Conservation (phyloP, 2,888 invertebrate species). For the Rhimphoctona megacephalus region DNA sequence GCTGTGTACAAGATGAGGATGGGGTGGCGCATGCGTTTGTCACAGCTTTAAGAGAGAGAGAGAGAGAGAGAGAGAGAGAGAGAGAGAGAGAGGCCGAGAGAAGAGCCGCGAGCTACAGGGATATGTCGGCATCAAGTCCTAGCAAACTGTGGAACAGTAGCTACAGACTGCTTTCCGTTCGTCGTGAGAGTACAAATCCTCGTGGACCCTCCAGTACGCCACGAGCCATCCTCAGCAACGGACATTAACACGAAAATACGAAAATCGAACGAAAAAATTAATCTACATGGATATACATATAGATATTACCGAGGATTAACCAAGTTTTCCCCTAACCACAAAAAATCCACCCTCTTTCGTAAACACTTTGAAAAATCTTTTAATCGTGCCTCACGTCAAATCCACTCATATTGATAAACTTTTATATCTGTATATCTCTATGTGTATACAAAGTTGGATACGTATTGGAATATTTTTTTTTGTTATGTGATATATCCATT, state of each 20-base stretch:
- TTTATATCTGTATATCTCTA: not conserved
- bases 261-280: not conserved
- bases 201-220: conserved; percentile 56
- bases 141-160: conserved; percentile 22
- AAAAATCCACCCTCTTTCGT: not conserved
- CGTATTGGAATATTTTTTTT: not conserved
- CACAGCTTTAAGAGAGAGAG: conserved; percentile 34
- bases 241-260: conserved; percentile 16
- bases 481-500: not conserved
- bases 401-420: not conserved
- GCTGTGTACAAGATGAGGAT: conserved; percentile 18
- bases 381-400: not conserved
- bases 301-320: not conserved
- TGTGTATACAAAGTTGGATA: no score
- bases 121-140: conserved; percentile 28
- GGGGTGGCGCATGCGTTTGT: conserved; percentile 67
- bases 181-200: conserved; percentile 43
- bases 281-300: not conserved
- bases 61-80: no score
- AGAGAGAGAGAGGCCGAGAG: not conserved
- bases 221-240: conserved; percentile 49
- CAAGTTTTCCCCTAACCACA: not conserved
- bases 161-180: conserved; percentile 29
- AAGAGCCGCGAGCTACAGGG: conserved; percentile 8
- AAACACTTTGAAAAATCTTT: not conserved